Percentiles rank a stretch among this genome's conserved stretches.
phyloP scores from a whole-genome alignment of 1,140 invertebrate species.

The Megalonaias nervosa region DNA sequence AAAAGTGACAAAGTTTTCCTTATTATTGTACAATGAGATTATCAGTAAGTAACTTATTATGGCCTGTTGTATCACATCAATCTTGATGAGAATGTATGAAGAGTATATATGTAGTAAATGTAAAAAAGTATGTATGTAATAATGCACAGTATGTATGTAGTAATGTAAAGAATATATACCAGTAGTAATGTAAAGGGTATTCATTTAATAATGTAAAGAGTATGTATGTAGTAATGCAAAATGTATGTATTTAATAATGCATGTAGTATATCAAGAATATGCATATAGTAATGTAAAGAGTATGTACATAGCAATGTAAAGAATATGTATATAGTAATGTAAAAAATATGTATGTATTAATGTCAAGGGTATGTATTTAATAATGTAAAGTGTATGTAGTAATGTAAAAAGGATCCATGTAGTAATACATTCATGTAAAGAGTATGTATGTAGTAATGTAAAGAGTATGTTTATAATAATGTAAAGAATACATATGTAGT shows the following conservation, averaged over 20 bases:
- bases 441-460: not conserved
- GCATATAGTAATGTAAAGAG: no score
- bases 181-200: no score
- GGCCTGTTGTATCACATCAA: not conserved
- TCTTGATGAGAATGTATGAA: no score
- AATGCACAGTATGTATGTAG: no score
- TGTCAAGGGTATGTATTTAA: not conserved
- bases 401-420: not conserved
- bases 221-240: no score
- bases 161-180: no score
- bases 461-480: not conserved
- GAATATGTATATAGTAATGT: not conserved
- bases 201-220: no score
- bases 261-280: no score
- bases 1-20: conserved; percentile 28
- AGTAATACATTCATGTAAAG: not conserved
- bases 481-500: not conserved
- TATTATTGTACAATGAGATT: not conserved
- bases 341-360: not conserved
- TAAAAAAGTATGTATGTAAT: no score
- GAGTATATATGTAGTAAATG: no score
- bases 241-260: no score
- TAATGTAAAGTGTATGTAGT: not conserved
- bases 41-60: not conserved
- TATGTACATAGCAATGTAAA: no score